A percentile compares a stretch with the other conserved stretches of the same genome.
Evolutionary conservation across 2,113 vertebrate genomes (phyloP).

Genomic region (pig (Sus scrofa)): T2T-Sscrofa CM000828.6:63380001-63380500

Average conservation of each 20-base stretch:
- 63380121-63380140: not conserved
- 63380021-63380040: not conserved
- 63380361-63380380: not conserved
- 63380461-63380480: no score
- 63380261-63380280: not conserved
- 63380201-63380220: not conserved
- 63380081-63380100: not conserved
- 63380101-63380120: not conserved
- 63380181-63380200: not conserved
- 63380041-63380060: not conserved
- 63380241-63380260: not conserved
- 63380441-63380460: no score
- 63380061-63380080: not conserved
- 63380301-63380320: not conserved
- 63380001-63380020: not conserved
- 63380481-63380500: no score
- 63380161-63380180: not conserved
- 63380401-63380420: no score
- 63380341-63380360: not conserved
- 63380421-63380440: no score
- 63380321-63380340: not conserved
- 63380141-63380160: not conserved
- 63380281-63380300: not conserved
- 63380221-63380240: not conserved
- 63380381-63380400: not conserved